phyloP scores from a whole-genome alignment of 2,113 vertebrate genomes.

The Anoplopoma fimbria region DNA sequence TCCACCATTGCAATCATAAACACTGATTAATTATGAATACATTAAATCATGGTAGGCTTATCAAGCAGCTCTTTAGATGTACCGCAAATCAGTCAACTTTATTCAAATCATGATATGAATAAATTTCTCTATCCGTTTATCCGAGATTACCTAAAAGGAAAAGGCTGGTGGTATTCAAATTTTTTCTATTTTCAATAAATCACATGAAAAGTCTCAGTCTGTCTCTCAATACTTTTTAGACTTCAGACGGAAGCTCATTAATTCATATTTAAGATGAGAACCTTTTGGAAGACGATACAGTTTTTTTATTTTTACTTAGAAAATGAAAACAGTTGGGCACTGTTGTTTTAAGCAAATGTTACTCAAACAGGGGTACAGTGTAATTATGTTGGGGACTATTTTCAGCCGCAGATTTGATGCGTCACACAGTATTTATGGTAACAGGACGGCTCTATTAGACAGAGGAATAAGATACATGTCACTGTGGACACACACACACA shows the following conservation, averaged over 20 bases:
- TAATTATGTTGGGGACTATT: no score
- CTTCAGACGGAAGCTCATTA: neutral
- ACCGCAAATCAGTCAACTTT: neutral
- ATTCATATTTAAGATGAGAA: neutral
- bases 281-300: neutral
- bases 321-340: no score
- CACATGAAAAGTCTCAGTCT: neutral
- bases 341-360: no score
- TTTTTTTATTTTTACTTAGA: no score
- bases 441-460: no score
- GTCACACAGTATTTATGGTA: no score
- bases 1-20: no score
- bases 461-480: no score
- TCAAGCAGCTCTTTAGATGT: neutral
- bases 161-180: neutral
- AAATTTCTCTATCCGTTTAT: neutral
- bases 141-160: neutral
- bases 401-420: no score
- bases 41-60: neutral
- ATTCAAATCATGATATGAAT: neutral
- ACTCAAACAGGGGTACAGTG: no score
- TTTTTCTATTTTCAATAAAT: neutral
- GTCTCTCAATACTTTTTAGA: neutral
- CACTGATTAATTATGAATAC: neutral
- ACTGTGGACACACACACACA: no score